Percentiles rank a stretch among this genome's conserved stretches.
Conservation (phyloP, 2,113 vertebrate species). For the Scytalopus superciliaris region DNA sequence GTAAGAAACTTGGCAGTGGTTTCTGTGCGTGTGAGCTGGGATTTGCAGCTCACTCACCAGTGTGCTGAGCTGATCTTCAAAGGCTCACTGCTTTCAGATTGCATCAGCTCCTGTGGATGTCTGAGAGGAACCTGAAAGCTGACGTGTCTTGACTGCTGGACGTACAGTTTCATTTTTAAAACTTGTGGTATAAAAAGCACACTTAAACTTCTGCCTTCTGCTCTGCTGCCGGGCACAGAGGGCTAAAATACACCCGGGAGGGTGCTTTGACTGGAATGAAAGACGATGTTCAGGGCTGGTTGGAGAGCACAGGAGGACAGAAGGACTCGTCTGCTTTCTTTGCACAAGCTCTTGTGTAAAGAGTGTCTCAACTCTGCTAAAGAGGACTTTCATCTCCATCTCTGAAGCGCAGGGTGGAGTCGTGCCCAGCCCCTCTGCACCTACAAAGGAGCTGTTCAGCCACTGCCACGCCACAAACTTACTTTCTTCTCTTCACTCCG, state of each 20-base stretch:
- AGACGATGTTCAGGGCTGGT: neutral
- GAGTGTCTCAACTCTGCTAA: rapidly evolving
- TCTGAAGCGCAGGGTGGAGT: neutral
- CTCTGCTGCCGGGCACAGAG: rapidly evolving
- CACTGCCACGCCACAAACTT: neutral
- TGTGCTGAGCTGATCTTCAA: neutral
- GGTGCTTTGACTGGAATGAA: neutral
- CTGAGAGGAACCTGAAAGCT: neutral
- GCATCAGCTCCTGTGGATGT: neutral
- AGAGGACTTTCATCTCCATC: neutral
- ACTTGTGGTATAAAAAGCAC: neutral
- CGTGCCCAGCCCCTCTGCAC: rapidly evolving
- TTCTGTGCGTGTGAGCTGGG: neutral
- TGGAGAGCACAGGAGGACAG: neutral
- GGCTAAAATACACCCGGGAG: neutral
- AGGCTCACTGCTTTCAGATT: neutral
- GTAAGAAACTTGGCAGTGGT: neutral
- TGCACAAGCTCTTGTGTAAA: neutral
- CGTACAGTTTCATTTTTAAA: neutral
- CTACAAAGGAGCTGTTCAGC: neutral
- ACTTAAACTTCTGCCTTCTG: neutral
- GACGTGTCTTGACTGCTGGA: neutral
- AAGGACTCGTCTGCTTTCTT: neutral
- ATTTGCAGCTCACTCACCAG: neutral
- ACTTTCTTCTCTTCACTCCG: neutral